Evolutionary conservation across 2,888 invertebrate genomes (phyloP).

Genomic region (Eledona agricola): DNA sequence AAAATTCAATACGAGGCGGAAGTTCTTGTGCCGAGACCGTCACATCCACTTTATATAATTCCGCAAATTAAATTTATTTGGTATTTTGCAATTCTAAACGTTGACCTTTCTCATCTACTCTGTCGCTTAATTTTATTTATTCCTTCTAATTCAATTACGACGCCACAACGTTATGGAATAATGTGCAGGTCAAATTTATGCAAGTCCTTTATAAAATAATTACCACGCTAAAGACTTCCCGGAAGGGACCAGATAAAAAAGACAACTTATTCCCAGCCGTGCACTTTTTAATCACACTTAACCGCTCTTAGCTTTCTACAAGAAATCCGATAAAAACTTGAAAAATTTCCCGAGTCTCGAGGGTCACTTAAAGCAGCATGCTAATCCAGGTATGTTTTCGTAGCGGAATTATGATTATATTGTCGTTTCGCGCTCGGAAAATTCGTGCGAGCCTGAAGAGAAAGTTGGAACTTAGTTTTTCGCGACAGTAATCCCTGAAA

Average conservation of each 20-base stretch:
- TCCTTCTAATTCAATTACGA: too few species aligned
- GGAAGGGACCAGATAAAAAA: too few species aligned
- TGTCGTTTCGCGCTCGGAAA: constrained; percentile 27
- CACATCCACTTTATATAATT: too few species aligned
- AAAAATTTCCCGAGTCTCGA: constrained; percentile 35
- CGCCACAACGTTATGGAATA: too few species aligned
- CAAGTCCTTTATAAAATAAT: not conserved
- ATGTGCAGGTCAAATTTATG: too few species aligned
- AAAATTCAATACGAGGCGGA: too few species aligned
- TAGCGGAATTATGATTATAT: constrained; percentile 26
- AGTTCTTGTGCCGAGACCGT: too few species aligned
- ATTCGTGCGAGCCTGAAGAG: constrained; percentile 9
- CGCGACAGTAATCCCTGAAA: constrained; percentile 29
- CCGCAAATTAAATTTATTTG: too few species aligned
- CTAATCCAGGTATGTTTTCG: constrained; percentile 29
- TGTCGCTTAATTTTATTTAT: too few species aligned
- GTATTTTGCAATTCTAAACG: too few species aligned
- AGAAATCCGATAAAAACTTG: constrained; percentile 46
- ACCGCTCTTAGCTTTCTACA: constrained; percentile 35
- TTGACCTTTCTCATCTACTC: too few species aligned
- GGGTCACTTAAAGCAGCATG: constrained; percentile 27
- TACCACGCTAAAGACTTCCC: not conserved
- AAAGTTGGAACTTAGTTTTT: constrained; percentile 29
- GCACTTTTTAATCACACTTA: constrained; percentile 39
- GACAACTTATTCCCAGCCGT: constrained; percentile 29